Evolutionary conservation across 2,888 invertebrate genomes (phyloP).

Genomic region (Pseudeuparius sepicola): DNA sequence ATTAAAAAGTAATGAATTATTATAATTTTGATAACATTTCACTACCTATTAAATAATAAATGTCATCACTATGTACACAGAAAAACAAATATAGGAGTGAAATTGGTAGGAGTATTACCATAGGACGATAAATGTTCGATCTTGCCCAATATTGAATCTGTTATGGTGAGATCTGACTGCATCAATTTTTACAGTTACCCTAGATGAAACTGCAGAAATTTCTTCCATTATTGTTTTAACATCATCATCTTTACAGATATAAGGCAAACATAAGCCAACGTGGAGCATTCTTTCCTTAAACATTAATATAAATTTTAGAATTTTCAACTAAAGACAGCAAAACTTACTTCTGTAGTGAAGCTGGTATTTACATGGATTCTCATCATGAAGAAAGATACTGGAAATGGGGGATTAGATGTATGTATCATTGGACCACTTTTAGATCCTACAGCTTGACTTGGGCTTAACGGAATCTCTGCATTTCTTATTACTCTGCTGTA

Average conservation of each 20-base stretch:
- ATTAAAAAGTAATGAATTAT: too few relatives aligned
- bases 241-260: conserved; percentile 53
- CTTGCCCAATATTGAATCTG: conserved; percentile 53
- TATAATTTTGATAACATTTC: too few relatives aligned
- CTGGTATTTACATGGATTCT: conserved; percentile 48
- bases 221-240: conserved; percentile 48
- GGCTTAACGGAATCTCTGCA: conserved; percentile 26
- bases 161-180: conserved; percentile 59
- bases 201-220: conserved; percentile 42
- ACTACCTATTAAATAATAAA: too few relatives aligned
- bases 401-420: conserved; percentile 48
- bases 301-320: conserved; percentile 9
- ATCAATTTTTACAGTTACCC: conserved; percentile 48
- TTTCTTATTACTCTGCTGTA: conserved; percentile 23
- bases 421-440: conserved; percentile 28
- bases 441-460: conserved; percentile 31
- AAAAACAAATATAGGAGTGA: too few relatives aligned
- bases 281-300: conserved; percentile 59
- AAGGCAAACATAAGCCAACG: conserved; percentile 67
- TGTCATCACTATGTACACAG: too few relatives aligned
- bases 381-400: conserved; percentile 56
- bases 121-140: conserved; percentile 60
- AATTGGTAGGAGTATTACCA: conserved; percentile 44
- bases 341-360: conserved; percentile 46
- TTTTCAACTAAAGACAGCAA: neutral